phyloP scores from a whole-genome alignment of 1,140 invertebrate species.

The Trinorchestia longiramus region DNA sequence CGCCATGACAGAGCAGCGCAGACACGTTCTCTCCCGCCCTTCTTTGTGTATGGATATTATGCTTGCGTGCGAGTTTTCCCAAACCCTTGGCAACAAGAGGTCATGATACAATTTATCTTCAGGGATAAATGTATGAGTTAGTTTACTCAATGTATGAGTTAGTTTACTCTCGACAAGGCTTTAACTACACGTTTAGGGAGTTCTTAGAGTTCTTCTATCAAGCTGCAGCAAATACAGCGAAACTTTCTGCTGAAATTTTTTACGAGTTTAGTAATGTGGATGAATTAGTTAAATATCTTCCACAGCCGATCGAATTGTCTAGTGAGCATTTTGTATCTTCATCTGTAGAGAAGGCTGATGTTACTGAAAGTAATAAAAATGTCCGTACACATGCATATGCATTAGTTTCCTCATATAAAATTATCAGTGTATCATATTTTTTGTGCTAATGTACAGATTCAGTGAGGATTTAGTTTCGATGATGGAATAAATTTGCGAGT shows the following conservation, averaged over 20 bases:
- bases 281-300: not conserved
- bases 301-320: not conserved
- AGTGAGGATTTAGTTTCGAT: not conserved
- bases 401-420: not conserved
- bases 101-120: not conserved
- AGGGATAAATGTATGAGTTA: not conserved
- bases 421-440: not conserved
- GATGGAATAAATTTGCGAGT: not conserved
- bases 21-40: not conserved
- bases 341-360: not conserved
- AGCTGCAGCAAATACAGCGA: not conserved
- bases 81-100: not conserved
- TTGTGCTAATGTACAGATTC: not conserved
- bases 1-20: not conserved
- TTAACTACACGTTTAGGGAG: too few species aligned
- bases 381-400: too few species aligned
- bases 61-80: not conserved
- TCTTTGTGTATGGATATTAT: not conserved
- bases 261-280: not conserved
- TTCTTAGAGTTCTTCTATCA: not conserved
- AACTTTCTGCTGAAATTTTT: not conserved
- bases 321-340: not conserved
- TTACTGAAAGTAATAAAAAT: not conserved
- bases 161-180: too few species aligned
- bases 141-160: not conserved